These are phyloP conservation scores for Caenorhabditis tropicalis DNA, from an alignment of 1,140 invertebrate species.

Conservation along the genomic window DNA sequence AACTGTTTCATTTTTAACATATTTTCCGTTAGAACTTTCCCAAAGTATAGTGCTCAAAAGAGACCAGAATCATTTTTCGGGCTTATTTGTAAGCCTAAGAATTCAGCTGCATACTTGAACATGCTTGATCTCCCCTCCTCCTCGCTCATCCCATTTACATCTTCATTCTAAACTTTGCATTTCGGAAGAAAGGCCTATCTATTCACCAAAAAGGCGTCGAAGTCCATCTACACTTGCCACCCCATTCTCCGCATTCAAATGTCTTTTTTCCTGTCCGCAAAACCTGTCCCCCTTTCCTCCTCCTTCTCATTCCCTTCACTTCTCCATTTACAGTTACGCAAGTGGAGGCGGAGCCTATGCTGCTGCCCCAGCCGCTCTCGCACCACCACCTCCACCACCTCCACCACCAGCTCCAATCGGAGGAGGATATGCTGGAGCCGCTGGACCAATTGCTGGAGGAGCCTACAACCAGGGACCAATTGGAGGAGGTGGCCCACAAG, in stretches of 20 bases:
- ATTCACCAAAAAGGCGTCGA: constrained; percentile 7
- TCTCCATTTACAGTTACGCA: constrained; percentile 10
- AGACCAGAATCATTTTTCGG: no score
- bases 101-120: no score
- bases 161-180: not conserved
- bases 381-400: constrained; percentile 36
- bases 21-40: no score
- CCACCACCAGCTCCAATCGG: constrained; percentile 40
- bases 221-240: constrained; percentile 40
- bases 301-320: not conserved
- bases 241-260: constrained; percentile 15
- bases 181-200: no score
- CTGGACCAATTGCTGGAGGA: not conserved
- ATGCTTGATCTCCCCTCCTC: not conserved
- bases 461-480: not conserved
- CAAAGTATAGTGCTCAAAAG: no score
- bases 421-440: constrained; percentile 5
- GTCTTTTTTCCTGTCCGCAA: not conserved
- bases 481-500: constrained; percentile 3
- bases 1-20: no score
- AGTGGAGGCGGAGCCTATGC: constrained; percentile 46
- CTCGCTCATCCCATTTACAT: not conserved
- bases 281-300: not conserved
- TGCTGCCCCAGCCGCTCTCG: constrained; percentile 9
- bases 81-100: no score